Evolutionary conservation across 2,888 invertebrate species (phyloP).

Genomic region (Pheosia gnoma): DNA sequence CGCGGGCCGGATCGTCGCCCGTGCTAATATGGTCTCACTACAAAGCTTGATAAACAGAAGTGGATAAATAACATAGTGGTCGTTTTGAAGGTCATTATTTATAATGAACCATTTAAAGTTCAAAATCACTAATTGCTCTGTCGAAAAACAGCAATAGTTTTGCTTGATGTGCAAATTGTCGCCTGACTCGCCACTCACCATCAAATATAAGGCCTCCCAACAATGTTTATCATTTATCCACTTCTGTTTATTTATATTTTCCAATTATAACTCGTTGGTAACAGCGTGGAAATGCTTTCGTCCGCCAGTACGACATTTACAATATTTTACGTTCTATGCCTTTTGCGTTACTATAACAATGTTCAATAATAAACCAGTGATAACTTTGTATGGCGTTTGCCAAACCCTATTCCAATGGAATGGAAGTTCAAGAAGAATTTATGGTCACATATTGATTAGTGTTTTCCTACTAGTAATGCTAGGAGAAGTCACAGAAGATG

Average conservation of each 20-base stretch:
- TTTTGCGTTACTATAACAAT: constrained; percentile 19
- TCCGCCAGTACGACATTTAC: constrained; percentile 21
- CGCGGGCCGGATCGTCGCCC: constrained; percentile 94
- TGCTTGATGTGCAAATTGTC: background rate
- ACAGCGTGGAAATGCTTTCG: constrained; percentile 27
- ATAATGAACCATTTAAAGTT: too few species aligned
- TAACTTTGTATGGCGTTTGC: background rate
- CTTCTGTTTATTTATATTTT: constrained; percentile 30
- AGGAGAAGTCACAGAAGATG: constrained; percentile 50
- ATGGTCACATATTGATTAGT: constrained; percentile 25
- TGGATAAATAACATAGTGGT: constrained; percentile 11
- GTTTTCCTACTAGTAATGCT: constrained; percentile 55
- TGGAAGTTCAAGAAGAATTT: constrained; percentile 8
- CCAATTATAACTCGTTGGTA: constrained; percentile 23
- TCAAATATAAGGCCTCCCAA: background rate
- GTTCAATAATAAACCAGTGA: background rate
- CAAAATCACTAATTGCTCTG: too few species aligned
- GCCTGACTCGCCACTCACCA: too few species aligned
- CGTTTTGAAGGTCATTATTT: too few species aligned
- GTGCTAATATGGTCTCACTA: constrained; percentile 81
- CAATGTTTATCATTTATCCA: constrained; percentile 10
- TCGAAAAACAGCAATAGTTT: background rate
- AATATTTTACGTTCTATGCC: constrained; percentile 30
- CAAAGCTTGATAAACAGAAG: constrained; percentile 19
- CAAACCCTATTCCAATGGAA: constrained; percentile 7